phyloP scores from a whole-genome alignment of 2,797 vertebrate species.

The Sebastes reedi region DNA sequence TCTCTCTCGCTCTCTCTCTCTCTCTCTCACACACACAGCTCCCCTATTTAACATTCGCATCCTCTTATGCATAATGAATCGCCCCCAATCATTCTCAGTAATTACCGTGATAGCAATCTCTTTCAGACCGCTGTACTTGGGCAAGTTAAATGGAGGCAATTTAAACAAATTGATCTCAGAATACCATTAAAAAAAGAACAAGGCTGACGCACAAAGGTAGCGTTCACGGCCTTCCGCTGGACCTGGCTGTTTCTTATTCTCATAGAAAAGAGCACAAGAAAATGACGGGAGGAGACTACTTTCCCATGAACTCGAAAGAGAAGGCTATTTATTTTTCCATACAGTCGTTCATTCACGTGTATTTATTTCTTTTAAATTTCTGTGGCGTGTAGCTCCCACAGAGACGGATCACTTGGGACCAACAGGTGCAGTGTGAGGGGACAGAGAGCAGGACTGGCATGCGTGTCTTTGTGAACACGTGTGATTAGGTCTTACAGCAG shows the following conservation, averaged over 20 bases:
- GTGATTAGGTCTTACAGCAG: slow-evolving; percentile 62
- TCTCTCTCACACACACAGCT: slow-evolving; percentile 16
- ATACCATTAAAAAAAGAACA: slow-evolving; percentile 79
- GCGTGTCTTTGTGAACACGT: not conserved
- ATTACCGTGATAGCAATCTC: slow-evolving; percentile 82
- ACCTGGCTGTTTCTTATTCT: slow-evolving; percentile 33
- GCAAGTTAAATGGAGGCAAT: slow-evolving; percentile 82
- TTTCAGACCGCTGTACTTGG: slow-evolving; percentile 63
- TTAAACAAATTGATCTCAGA: slow-evolving; percentile 83
- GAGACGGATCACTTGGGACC: slow-evolving; percentile 18
- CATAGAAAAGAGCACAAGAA: slow-evolving; percentile 10
- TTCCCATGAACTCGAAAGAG: slow-evolving; percentile 53
- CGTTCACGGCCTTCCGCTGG: slow-evolving; percentile 46
- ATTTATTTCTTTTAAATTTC: slow-evolving; percentile 16
- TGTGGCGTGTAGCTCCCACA: not conserved
- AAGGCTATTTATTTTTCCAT: slow-evolving; percentile 38
- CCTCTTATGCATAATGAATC: slow-evolving; percentile 82
- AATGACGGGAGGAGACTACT: not conserved
- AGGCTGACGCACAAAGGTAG: slow-evolving; percentile 61
- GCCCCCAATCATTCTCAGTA: slow-evolving; percentile 76
- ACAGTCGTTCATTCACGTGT: not conserved
- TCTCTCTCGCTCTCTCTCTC: not conserved
- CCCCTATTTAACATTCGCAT: slow-evolving; percentile 69
- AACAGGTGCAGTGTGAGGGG: slow-evolving; percentile 70
- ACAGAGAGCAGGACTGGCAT: slow-evolving; percentile 44